These are phyloP conservation scores for Micrasema longulum DNA, from an alignment of 1,140 invertebrate species.

Conservation along the genomic window DNA sequence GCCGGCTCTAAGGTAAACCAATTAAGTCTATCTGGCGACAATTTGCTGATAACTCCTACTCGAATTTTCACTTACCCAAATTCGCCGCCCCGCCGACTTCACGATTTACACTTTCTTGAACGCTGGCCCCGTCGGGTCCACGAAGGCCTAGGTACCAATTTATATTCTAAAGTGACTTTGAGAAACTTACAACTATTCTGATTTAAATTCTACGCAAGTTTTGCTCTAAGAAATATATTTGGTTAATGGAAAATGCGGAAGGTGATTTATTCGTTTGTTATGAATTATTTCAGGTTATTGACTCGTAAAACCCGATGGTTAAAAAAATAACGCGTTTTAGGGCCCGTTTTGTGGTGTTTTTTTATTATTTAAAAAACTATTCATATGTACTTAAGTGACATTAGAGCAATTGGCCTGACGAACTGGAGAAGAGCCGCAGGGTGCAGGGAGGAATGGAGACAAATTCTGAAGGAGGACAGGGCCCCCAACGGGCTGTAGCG, in stretches of 20 bases:
- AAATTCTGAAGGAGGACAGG: too few species aligned
- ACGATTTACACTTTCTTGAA: conserved; percentile 25
- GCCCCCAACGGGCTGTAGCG: too few species aligned
- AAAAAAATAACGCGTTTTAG: too few species aligned
- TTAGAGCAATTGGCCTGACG: too few species aligned
- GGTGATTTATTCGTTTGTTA: background rate
- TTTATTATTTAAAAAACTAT: too few species aligned
- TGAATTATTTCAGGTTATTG: background rate
- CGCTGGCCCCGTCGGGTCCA: background rate
- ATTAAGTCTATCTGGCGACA: conserved; percentile 49
- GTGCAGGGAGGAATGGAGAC: too few species aligned
- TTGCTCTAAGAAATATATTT: conserved; percentile 1
- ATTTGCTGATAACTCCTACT: conserved; percentile 29
- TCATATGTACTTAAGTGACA: too few species aligned
- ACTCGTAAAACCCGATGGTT: too few species aligned
- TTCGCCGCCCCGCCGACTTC: conserved; percentile 43
- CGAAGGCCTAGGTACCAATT: conserved; percentile 1
- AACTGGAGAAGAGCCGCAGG: too few species aligned
- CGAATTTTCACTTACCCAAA: conserved; percentile 34
- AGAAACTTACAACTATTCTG: background rate
- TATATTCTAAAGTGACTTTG: background rate
- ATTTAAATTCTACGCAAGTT: conserved; percentile 22
- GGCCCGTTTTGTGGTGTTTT: too few species aligned
- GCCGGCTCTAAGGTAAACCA: conserved; percentile 48
- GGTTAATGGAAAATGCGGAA: background rate